A percentile compares a stretch with the other conserved stretches of the same genome.
phyloP scores from a whole-genome alignment of 2,113 vertebrate species.

The Athene cunicularia region DNA sequence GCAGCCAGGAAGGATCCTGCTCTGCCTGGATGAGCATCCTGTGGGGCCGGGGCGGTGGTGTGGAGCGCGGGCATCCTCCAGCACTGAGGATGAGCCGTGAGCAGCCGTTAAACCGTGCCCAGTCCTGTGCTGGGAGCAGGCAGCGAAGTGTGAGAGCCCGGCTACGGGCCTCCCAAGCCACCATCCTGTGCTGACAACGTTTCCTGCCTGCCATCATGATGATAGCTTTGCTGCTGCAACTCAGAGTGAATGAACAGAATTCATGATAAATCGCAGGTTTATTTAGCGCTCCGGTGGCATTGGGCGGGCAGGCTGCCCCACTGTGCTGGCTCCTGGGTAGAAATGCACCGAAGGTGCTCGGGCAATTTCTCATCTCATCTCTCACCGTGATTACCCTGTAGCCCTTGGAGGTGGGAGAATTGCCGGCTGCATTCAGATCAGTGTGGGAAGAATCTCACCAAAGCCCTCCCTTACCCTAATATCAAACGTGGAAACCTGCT shows the following conservation, averaged over 20 bases:
- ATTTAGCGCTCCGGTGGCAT: too few relatives aligned
- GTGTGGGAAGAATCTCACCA: background rate
- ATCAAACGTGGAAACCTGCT: background rate
- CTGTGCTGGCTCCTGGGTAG: background rate
- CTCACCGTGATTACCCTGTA: accelerated
- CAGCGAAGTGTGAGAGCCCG: background rate
- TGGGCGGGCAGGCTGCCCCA: background rate
- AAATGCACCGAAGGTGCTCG: background rate
- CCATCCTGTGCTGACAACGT: accelerated
- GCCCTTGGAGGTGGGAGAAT: background rate
- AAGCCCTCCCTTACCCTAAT: background rate
- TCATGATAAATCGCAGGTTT: background rate
- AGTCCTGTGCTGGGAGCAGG: background rate
- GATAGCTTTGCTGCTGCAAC: background rate
- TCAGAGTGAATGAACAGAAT: background rate
- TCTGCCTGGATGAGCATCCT: background rate
- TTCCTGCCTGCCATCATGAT: too few relatives aligned
- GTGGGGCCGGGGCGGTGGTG: accelerated
- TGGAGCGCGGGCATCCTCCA: background rate
- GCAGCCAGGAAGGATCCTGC: background rate
- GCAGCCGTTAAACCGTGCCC: background rate
- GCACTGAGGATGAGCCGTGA: background rate
- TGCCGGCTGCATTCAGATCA: accelerated
- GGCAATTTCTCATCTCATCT: background rate
- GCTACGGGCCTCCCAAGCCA: background rate